Base-by-base conservation (phyloP, 2,888 invertebrate genomes). In the Ecliptopera silaceata region DNA sequence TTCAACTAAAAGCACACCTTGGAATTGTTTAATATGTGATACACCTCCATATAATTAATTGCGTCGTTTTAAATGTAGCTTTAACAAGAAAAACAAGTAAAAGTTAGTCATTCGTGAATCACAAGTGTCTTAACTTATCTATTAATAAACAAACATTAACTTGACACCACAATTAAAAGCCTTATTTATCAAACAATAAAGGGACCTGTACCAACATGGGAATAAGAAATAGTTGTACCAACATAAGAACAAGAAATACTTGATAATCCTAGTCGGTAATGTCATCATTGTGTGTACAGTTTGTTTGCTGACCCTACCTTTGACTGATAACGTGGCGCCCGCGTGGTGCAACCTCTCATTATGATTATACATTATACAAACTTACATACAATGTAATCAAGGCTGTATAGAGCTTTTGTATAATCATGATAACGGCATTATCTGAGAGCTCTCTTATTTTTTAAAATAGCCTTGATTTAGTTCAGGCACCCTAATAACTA, bases 281-380 rank as follows among this genome's bases (percentile, higher is more conserved):
- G 55, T 63, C 60, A 59, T 54, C 57, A 53, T 57, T 69, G 70
- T 70, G 61, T 68, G 56, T 47, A 47, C 36, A 48, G 64, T 53
- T 46, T 84, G 82, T 87, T 86, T 86, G 80, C 71, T 67, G 78
- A 78, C 80, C 82, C 78, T 84, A 85, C 83, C 82, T 84, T 82
- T 87, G 88, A 86, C 87, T 82, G 88, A 88, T 88, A 88, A 86
- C 13, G 22, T 10, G 75, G 80, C 78, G 80, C 80, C 26, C 26
- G 26, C 80, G 63, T 66, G 62, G 62, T 63, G 59, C 49, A 60
- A 56, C 31, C 44, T 44, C 17, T 15, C 4, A 42, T 42, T 42
- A 44, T 43, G 42, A 18, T 34, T 50, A 34, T 15, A 50, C 31
- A 36, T 43, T 22, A 32, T 22, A 42, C 32, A 20, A 32, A n/a